Evolutionary conservation across 2,888 invertebrate genomes (phyloP).

Genomic region (Drosophila borborema): DNA sequence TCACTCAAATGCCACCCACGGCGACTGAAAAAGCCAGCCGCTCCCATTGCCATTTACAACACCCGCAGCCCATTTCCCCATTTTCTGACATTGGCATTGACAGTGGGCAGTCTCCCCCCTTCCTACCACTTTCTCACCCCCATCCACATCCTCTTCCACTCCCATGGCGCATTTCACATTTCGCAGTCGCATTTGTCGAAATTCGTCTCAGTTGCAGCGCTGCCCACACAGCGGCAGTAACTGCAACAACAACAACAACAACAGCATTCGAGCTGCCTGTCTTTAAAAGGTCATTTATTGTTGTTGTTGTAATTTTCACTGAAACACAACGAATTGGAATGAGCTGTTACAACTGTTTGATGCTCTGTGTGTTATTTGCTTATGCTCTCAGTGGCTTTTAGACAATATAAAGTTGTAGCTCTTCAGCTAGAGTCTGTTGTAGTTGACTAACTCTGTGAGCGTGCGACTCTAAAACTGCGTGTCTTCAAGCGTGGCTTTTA

Average conservation of each 20-base stretch:
- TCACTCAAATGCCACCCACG: conserved; percentile 49
- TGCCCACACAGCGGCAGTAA: conserved; percentile 33
- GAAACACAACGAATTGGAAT: conserved; percentile 3
- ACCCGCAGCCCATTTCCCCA: conserved; percentile 39
- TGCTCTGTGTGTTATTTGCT: neutral
- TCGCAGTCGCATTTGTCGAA: conserved; percentile 8
- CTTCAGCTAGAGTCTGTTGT: neutral
- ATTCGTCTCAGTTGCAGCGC: conserved; percentile 30
- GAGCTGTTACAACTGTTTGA: neutral
- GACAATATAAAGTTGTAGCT: neutral
- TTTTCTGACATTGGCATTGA: conserved; percentile 50
- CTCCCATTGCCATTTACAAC: conserved; percentile 38
- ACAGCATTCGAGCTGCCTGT: conserved; percentile 12
- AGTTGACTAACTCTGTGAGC: neutral
- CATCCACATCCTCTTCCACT: neutral
- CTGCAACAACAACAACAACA: conserved; percentile 3
- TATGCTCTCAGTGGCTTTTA: neutral
- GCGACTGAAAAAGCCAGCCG: conserved; percentile 19
- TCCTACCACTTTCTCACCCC: neutral
- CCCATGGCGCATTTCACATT: conserved; percentile 29
- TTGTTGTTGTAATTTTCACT: conserved; percentile 44
- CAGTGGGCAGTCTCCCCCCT: conserved; percentile 34
- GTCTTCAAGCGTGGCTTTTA: neutral
- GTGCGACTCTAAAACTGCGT: neutral
- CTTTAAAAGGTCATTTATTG: conserved; percentile 64